Evolutionary conservation across 2,888 invertebrate species (phyloP), one percentile per base, ranked within the genome.

Genomic region (Ecliptopera silaceata): DNA sequence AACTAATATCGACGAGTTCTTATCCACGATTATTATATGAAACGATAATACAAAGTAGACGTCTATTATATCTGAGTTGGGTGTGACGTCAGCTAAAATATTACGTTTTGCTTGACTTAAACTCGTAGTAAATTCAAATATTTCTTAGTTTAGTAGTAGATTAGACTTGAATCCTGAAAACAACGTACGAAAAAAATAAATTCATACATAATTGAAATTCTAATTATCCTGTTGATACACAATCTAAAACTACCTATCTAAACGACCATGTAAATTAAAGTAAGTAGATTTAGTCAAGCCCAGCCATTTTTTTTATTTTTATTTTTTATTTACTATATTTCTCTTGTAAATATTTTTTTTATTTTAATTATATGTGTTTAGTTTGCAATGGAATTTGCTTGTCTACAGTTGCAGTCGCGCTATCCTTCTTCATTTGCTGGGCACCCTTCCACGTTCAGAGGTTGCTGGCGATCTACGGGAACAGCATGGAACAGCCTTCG

Each of bases 401-500:
- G 45, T 71, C 59, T 59, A n/a, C 94, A 93, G 97, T 97, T 84
- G 97, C 97, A 61, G 95, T 97, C 63, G 97, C 97, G 65, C 94
- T 96, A 76, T 96, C 97, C 5, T 93, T 93, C 83, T 96, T 96
- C 84, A 93, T 96, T 58, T 97, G 97, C 82, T 96, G 96, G 96
- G 96, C 96, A 4, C 98, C 98, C 1, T 98, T 98, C 84, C 98
- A 98, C 86, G 95, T 97, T 10, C 98, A 98, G 82, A 91, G 98
- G 48, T 92, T 98, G 34, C 92, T 97, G 77, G 96, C 96, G 0
- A 94, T 96, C 56, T 96, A 96, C 72, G 95, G 88, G 43, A 89
- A 89, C 70, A 84, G 80, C 45, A 75, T 89, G 66, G 85, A 92
- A 46, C 79, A 84, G 20, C 91, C 92, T 0, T 86, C 91, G 20